Base-by-base conservation (phyloP, 2,888 invertebrate species). In the Lypha dubia region DNA sequence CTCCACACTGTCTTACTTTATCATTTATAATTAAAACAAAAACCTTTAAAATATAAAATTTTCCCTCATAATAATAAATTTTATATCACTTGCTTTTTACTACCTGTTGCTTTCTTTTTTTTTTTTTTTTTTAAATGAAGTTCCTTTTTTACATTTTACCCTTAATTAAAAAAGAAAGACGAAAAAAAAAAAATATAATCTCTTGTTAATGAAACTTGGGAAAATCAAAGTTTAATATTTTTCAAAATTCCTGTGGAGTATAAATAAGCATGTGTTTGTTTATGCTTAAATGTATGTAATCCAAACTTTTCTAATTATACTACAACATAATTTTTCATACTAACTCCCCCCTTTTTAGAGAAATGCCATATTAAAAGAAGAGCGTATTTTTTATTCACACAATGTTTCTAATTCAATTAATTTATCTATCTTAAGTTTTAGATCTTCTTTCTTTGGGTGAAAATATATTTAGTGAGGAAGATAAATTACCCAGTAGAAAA, bases 341-440 rank as follows among this genome's bases (percentile, higher is more conserved):
- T 32, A 70, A 28, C 20, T 11, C 44, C 79, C 65, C 67, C n/a
- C n/a, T n/a, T n/a, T n/a, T n/a, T 32, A 28, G 58, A 32, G 75
- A 65, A 56, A 58, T 46, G 46, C 32, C 53, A 46, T 62, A 67
- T 60, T 17, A 75, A 75, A 44, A 51, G 22, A 51, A 60, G 22
- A 51, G 53, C 9, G 28, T 28, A 44, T 5, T 46, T 20, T 20
- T 13, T 17, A 20, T 7, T 11, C 1, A 56, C 7, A 56, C 53
- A 56, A 79, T 63, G 32, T 74, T 83, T 70, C 15, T 75, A 76
- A 79, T 84, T 84, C 60, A 84, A 84, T 84, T 79, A 79, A 71
- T 75, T 67, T 71, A 60, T 79, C 15, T 71, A 32, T 65, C 8
- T 32, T 63, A 15, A 35, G 35, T 35, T 44, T 5, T 11, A 11